Percentiles rank a stretch among this genome's conserved stretches.
phyloP scores from a whole-genome alignment of 2,113 vertebrate genomes.

The Motacilla alba region DNA sequence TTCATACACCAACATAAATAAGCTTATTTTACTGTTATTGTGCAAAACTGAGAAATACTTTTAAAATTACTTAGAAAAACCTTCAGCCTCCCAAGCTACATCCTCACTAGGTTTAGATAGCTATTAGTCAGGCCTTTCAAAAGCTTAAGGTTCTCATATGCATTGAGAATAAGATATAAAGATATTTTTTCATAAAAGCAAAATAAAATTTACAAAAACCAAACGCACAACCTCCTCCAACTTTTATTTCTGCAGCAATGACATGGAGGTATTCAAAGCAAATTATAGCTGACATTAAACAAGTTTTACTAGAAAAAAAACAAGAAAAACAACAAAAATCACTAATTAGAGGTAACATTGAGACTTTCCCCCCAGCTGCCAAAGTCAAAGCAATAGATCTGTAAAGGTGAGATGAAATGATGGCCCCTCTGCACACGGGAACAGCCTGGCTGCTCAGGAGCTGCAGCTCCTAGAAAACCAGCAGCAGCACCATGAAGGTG shows the following conservation, averaged over 20 bases:
- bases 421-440: background rate
- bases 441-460: background rate
- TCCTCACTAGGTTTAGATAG: background rate
- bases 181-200: background rate
- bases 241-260: background rate
- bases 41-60: background rate
- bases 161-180: background rate
- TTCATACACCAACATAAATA: background rate
- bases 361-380: background rate
- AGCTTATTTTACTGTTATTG: background rate
- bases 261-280: background rate
- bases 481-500: background rate
- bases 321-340: background rate
- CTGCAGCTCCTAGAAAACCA: background rate
- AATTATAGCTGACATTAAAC: background rate
- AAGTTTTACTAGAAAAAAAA: background rate
- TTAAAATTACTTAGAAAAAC: background rate
- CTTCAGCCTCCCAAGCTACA: background rate
- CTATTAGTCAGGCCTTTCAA: background rate
- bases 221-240: background rate
- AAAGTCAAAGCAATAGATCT: background rate
- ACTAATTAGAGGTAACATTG: background rate
- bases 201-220: background rate
- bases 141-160: background rate
- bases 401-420: background rate